Evolutionary conservation across 2,888 invertebrate genomes (phyloP).

Genomic region (Uropetala carovei): DNA sequence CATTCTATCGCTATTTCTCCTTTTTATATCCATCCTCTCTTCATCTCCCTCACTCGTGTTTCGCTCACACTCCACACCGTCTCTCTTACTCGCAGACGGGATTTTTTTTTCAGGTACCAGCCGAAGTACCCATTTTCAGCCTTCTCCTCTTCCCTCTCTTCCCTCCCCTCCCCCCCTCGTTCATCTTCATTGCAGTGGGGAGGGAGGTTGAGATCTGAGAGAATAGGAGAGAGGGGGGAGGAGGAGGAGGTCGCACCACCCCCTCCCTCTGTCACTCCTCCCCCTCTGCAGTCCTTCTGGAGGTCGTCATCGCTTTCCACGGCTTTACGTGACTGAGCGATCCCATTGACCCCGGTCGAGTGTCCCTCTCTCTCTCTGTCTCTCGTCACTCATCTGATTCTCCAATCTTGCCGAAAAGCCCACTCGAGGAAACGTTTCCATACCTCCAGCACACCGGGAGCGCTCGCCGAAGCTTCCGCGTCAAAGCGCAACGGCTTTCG

Average conservation of each 20-base stretch:
- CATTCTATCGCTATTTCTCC: no score
- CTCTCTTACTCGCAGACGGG: no score
- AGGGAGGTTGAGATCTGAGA: no score
- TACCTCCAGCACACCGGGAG: neutral
- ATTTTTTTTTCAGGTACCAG: no score
- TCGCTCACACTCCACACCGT: no score
- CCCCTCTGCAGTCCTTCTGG: neutral
- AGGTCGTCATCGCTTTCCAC: neutral
- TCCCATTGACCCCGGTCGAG: constrained; percentile 15
- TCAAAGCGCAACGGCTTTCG: constrained; percentile 2
- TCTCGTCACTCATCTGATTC: no score
- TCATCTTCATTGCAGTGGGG: no score
- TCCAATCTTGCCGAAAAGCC: neutral
- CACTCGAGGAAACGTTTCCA: neutral
- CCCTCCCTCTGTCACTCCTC: neutral
- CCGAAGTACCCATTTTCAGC: no score
- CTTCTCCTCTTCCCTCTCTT: no score
- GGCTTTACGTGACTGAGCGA: neutral
- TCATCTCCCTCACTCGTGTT: no score
- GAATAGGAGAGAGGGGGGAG: neutral
- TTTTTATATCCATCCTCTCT: no score
- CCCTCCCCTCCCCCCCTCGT: no score
- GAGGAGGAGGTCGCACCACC: neutral
- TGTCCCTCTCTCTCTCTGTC: neutral
- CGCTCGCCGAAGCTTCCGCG: neutral